Percentiles rank a stretch among this genome's conserved stretches.
Evolutionary conservation across 2,797 vertebrate species (phyloP).

Genomic region (Fistularia commersonii): DNA sequence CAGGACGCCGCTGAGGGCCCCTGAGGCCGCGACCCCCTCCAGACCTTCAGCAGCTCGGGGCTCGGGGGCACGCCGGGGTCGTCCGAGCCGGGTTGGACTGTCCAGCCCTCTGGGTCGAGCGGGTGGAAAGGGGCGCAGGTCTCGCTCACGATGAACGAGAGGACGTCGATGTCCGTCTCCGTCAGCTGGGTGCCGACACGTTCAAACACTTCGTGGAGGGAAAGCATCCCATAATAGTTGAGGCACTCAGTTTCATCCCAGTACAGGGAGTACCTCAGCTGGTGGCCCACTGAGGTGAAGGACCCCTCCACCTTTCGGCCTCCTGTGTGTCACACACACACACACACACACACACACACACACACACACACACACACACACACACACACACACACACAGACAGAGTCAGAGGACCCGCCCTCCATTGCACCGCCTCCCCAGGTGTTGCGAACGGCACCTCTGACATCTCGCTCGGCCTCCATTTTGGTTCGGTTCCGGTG

Average conservation of each 20-base stretch:
- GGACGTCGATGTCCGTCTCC: conserved; percentile 80
- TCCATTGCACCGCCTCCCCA: conserved; percentile 12
- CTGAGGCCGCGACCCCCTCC: conserved; percentile 60
- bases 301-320: too few relatives aligned
- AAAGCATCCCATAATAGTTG: conserved; percentile 86
- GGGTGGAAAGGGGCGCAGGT: conserved; percentile 71
- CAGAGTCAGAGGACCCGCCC: too few relatives aligned
- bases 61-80: conserved; percentile 47
- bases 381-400: too few relatives aligned
- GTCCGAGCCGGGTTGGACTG: conserved; percentile 48
- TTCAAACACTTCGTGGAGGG: conserved; percentile 86
- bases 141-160: conserved; percentile 87
- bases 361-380: too few relatives aligned
- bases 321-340: not conserved
- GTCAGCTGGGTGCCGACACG: conserved; percentile 88
- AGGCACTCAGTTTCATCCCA: conserved; percentile 89
- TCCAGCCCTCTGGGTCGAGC: conserved; percentile 77
- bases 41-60: conserved; percentile 67
- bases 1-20: conserved; percentile 37
- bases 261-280: conserved; percentile 61
- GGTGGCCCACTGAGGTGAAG: conserved; percentile 59
- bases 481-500: too few relatives aligned
- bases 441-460: conserved; percentile 14
- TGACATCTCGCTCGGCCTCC: too few relatives aligned
- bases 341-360: not conserved